These are phyloP conservation scores for Drosophila borealis DNA, from an alignment of 2,888 invertebrate genomes.

Conservation along the genomic window DNA sequence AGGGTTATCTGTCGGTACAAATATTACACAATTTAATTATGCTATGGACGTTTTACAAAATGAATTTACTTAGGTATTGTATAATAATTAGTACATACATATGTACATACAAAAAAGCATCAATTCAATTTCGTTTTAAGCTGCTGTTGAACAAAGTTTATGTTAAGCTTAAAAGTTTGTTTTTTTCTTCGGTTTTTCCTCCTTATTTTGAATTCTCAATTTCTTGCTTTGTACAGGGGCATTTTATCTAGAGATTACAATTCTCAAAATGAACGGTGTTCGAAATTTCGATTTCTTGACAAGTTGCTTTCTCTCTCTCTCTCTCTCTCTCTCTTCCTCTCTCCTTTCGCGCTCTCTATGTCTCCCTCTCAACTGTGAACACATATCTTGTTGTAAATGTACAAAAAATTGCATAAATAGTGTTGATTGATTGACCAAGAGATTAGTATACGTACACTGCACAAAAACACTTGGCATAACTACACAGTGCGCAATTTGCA, in stretches of 20 bases:
- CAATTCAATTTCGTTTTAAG: conserved; percentile 14
- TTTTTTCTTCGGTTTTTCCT: neutral
- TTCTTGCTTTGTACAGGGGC: conserved; percentile 37
- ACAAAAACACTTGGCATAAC: neutral
- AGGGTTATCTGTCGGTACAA: conserved; percentile 26
- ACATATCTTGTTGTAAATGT: conserved; percentile 40
- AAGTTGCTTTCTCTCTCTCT: conserved; percentile 2
- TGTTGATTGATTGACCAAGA: conserved; percentile 27
- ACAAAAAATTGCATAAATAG: conserved; percentile 47
- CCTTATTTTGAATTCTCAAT: too few relatives aligned
- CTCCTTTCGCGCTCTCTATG: too few relatives aligned
- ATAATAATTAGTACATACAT: conserved; percentile 36
- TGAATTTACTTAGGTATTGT: conserved; percentile 50
- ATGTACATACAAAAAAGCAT: conserved; percentile 30
- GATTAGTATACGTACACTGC: neutral
- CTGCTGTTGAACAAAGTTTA: conserved; percentile 1
- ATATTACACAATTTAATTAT: conserved; percentile 62
- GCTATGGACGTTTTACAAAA: conserved; percentile 72
- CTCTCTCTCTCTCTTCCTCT: too few relatives aligned
- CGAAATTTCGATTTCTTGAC: conserved; percentile 11
- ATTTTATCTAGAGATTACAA: conserved; percentile 6
- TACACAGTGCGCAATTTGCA: conserved; percentile 6
- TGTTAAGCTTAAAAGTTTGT: conserved; percentile 17
- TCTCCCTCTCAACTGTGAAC: conserved; percentile 32
- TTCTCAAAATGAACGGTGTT: too few relatives aligned